Percentiles rank a stretch among this genome's conserved stretches.
phyloP scores from a whole-genome alignment of 2,888 invertebrate species.

The Philereme transversata region DNA sequence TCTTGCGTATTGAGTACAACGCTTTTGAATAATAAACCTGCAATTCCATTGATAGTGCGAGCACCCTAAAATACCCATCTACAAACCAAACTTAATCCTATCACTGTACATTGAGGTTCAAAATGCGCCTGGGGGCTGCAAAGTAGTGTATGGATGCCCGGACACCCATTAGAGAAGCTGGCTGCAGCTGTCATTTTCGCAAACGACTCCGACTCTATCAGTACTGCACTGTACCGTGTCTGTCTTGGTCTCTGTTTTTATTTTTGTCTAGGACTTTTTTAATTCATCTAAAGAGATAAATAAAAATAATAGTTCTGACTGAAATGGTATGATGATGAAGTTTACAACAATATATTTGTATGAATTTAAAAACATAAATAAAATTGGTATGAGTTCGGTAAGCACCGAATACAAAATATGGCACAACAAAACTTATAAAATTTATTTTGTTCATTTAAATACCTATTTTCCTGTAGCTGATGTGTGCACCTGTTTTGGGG shows the following conservation, averaged over 20 bases:
- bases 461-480: too few species aligned
- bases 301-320: too few species aligned
- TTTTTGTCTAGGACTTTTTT: background rate
- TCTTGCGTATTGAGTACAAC: constrained; percentile 8
- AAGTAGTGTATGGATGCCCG: constrained; percentile 39
- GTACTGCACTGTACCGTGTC: constrained; percentile 18
- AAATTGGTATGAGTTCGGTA: too few species aligned
- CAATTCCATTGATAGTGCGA: constrained; percentile 32
- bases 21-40: constrained; percentile 35
- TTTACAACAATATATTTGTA: too few species aligned
- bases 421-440: too few species aligned
- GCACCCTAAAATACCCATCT: constrained; percentile 20
- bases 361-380: too few species aligned
- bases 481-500: too few species aligned
- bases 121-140: constrained; percentile 25
- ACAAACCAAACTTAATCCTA: constrained; percentile 29
- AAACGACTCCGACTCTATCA: constrained; percentile 40
- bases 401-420: too few species aligned
- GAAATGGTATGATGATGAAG: too few species aligned
- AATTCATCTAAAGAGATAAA: too few species aligned
- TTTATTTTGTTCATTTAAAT: too few species aligned
- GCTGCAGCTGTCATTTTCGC: constrained; percentile 69
- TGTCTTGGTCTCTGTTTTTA: constrained; percentile 1
- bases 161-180: constrained; percentile 57
- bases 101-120: constrained; percentile 27